These are phyloP conservation scores for Sesamia inferens DNA, from an alignment of 2,888 invertebrate species.

Conservation along the genomic window DNA sequence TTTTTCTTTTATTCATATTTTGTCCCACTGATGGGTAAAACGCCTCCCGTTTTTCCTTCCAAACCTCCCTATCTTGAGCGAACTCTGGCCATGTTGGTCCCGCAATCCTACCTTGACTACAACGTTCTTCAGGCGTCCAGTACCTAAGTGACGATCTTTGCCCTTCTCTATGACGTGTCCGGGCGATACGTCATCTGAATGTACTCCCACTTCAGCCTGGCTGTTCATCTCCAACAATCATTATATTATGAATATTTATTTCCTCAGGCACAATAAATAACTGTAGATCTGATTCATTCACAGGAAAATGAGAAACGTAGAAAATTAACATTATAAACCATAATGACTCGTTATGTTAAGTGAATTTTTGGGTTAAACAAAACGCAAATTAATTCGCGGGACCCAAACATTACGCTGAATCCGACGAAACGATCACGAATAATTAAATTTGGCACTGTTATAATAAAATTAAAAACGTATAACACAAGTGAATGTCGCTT, in stretches of 20 bases:
- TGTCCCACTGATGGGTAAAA: too few species aligned
- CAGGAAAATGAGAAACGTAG: slow-evolving; percentile 25
- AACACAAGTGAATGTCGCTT: slow-evolving; percentile 61
- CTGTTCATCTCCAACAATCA: neutral
- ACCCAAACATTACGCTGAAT: slow-evolving; percentile 58
- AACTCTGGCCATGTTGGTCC: too few species aligned
- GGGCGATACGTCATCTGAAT: too few species aligned
- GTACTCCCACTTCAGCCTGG: too few species aligned
- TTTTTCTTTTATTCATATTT: too few species aligned
- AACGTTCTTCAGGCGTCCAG: too few species aligned
- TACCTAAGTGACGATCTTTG: too few species aligned
- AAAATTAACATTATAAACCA: slow-evolving; percentile 53
- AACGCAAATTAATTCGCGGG: slow-evolving; percentile 63
- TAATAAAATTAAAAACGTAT: slow-evolving; percentile 65
- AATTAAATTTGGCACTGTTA: slow-evolving; percentile 61
- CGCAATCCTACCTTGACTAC: too few species aligned
- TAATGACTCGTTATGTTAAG: slow-evolving; percentile 60
- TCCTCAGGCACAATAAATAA: neutral
- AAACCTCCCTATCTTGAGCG: too few species aligned
- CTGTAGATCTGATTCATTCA: neutral
- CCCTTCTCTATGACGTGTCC: too few species aligned
- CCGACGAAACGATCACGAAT: slow-evolving; percentile 60
- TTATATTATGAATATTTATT: neutral
- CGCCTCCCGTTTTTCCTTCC: too few species aligned
- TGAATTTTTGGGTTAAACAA: slow-evolving; percentile 60